These are phyloP conservation scores for Spinus olivaceus DNA, from an alignment of 2,797 vertebrate species.

Conservation along the genomic window DNA sequence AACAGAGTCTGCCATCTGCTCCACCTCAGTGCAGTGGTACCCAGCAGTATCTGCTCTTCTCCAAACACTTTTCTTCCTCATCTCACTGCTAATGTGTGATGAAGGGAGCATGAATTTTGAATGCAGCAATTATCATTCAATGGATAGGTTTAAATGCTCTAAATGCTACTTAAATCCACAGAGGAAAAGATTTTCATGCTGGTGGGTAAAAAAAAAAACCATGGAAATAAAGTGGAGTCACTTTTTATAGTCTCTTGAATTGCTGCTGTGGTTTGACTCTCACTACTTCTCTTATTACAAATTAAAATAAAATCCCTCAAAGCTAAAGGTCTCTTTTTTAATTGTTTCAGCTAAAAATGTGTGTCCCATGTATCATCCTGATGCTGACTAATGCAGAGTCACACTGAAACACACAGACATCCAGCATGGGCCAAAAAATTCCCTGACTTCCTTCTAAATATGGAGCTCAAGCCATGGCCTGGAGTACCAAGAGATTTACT, in stretches of 20 bases:
- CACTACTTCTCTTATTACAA: not conserved
- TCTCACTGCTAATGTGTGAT: not conserved
- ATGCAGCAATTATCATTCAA: conserved; percentile 29
- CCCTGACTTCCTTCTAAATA: not conserved
- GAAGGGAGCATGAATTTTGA: conserved; percentile 18
- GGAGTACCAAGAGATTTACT: not conserved
- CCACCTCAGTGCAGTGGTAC: not conserved
- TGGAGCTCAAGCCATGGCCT: not conserved
- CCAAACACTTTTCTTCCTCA: not conserved
- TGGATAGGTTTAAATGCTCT: conserved; percentile 13
- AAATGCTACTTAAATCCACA: conserved; percentile 11
- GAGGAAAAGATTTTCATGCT: not conserved
- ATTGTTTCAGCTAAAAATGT: not conserved
- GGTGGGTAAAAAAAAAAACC: not conserved
- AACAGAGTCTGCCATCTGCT: not conserved
- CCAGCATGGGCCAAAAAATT: not conserved
- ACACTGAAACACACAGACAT: not conserved
- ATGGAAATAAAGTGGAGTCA: not conserved
- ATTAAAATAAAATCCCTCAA: not conserved
- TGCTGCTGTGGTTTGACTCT: not conserved
- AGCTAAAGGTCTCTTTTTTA: not conserved
- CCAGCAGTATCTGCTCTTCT: not conserved
- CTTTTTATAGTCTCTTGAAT: not conserved
- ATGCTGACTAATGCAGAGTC: not conserved
- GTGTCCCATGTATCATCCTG: not conserved